Evolutionary conservation across 2,113 vertebrate species (phyloP), one percentile per base, ranked within the genome.

Genomic region (Petroica traversi): DNA sequence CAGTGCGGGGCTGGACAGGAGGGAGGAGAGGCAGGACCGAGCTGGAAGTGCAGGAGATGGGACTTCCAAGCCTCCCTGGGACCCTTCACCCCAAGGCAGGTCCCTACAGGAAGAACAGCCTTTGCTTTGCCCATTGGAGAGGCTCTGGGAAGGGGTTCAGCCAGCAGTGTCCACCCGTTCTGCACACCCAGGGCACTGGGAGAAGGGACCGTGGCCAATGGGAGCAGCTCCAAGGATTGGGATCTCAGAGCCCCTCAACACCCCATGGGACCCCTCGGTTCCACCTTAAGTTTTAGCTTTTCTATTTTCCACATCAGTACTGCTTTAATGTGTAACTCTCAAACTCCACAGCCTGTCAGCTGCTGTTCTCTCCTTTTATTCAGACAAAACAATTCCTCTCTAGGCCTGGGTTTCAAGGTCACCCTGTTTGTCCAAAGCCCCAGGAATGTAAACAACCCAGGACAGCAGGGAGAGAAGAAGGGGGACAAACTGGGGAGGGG

Each of bases 111-210:
- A 58, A 46, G 64, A 23, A 6, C 31, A 72, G 52, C 25, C 11
- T 43, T 20, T 1, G 8, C 2, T 28, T 28, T 3, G 0, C 6
- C 54, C 20, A 0, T 0, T 2, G 31, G 10, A 72, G 22, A 41
- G 18, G 31, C 33, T 58, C 9, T 28, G 45, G 46, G 43, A 51
- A 61, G 20, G 41, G 40, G 31, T 19, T 23, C 7, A 9, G 33
- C 31, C 14, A 7, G 3, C 3, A 1, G 43, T 0, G 1, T 6
- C 17, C 41, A 34, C 11, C 29, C 63, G 18, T 45, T 43, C 29
- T 8, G 45, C 28, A 34, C 20, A 4, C 22, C 5, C 33, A 4
- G 0, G 0, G 80, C 33, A 26, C 10, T 3, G 3, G 14, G 26
- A 48, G 38, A 72, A 63, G 64, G 28, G 23, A 19, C 5, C 0